These are phyloP conservation scores for Dendrolimus pini DNA, from an alignment of 2,888 invertebrate genomes.

Conservation along the genomic window DNA sequence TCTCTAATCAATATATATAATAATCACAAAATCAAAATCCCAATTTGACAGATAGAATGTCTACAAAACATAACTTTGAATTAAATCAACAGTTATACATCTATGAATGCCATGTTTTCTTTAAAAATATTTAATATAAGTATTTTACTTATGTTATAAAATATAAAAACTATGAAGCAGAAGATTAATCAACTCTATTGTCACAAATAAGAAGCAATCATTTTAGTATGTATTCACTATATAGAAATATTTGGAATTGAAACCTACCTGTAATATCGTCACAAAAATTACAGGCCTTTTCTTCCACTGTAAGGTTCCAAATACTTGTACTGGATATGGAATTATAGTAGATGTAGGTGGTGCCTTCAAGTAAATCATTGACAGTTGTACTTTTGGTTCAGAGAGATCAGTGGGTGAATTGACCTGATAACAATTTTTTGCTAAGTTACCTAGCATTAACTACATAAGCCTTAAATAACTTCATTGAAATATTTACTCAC, in stretches of 20 bases:
- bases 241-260: no score
- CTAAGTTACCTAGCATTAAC: not conserved
- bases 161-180: no score
- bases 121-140: no score
- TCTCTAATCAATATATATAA: no score
- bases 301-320: slow-evolving; percentile 53
- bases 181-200: no score
- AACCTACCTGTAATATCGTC: slow-evolving; percentile 44
- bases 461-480: not conserved
- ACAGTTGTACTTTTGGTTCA: slow-evolving; percentile 30
- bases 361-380: slow-evolving; percentile 35
- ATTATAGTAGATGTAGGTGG: slow-evolving; percentile 31
- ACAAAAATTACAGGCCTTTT: slow-evolving; percentile 47
- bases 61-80: no score
- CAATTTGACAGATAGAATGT: no score
- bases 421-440: slow-evolving; percentile 28
- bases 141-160: no score
- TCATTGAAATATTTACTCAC: slow-evolving; percentile 25
- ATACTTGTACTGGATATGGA: slow-evolving; percentile 53
- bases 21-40: no score
- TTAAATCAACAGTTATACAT: no score
- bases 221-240: not conserved
- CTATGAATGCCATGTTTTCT: no score
- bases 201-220: no score
- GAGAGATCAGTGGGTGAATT: slow-evolving; percentile 16